Conservation (phyloP, 2,797 vertebrate species). For the Cygnus olor region DNA sequence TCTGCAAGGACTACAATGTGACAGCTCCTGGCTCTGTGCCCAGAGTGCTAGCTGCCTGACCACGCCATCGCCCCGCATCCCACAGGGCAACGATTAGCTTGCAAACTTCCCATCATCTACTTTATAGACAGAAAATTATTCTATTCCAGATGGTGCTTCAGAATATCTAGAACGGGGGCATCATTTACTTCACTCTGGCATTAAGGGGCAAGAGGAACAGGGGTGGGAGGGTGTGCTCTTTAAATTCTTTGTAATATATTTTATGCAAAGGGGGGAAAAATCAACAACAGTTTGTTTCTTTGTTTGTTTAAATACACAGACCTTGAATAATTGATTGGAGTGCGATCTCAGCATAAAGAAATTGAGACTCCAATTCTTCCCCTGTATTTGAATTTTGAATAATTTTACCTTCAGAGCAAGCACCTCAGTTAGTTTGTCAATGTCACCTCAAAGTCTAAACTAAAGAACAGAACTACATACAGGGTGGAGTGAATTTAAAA, state of each 20-base stretch:
- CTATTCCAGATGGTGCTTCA: not conserved
- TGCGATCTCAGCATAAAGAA: not conserved
- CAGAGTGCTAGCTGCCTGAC: not conserved
- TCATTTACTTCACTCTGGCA: not conserved
- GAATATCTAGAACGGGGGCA: not conserved
- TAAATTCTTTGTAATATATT: not conserved
- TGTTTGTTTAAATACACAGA: not conserved
- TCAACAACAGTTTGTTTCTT: not conserved
- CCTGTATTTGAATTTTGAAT: not conserved
- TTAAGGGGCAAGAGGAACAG: not conserved
- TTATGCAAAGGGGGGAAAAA: not conserved
- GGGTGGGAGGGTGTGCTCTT: not conserved
- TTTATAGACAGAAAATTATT: not conserved
- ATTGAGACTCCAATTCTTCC: not conserved
- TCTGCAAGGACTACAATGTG: not conserved
- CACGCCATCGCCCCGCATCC: not conserved
- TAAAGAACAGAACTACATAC: not conserved
- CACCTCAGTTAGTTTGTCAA: not conserved
- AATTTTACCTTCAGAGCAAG: not conserved
- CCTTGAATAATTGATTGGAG: not conserved
- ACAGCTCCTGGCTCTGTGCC: not conserved
- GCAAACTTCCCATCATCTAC: not conserved
- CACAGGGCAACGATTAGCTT: not conserved
- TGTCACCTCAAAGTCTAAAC: conserved; percentile 20
- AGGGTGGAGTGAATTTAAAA: not conserved